These are phyloP conservation scores for Carollia perspicillata DNA, from an alignment of 2,113 vertebrate species.

Conservation along the genomic window DNA sequence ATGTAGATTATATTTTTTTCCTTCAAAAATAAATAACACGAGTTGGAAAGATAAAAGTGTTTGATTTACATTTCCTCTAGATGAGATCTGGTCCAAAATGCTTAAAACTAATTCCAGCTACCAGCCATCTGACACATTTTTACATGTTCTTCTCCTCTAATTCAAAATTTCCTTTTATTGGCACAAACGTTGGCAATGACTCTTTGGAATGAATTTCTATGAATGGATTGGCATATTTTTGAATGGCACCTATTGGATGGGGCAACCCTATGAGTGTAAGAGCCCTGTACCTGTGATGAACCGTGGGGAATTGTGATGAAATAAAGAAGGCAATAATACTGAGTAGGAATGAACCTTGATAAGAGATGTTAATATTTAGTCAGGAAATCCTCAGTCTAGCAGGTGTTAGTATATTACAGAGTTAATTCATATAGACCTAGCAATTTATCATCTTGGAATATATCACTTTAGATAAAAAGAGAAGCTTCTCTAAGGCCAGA, in stretches of 20 bases:
- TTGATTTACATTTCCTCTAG: conserved; percentile 14
- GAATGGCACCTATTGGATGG: conserved; percentile 37
- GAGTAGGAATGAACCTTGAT: neutral
- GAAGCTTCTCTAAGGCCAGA: neutral
- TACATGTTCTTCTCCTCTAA: conserved; percentile 23
- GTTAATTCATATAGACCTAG: neutral
- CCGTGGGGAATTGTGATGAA: neutral
- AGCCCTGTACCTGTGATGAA: neutral
- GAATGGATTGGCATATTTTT: conserved; percentile 40
- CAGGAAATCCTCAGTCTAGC: neutral
- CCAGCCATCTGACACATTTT: conserved; percentile 49
- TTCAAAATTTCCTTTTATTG: conserved; percentile 34
- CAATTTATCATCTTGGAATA: neutral
- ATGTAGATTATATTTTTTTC: neutral
- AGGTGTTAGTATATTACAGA: neutral
- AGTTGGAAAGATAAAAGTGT: conserved; percentile 42
- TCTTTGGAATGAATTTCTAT: conserved; percentile 48
- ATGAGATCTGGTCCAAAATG: conserved; percentile 28
- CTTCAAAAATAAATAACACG: conserved; percentile 57
- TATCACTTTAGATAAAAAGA: neutral
- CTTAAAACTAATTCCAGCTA: conserved; percentile 40
- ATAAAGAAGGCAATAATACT: neutral
- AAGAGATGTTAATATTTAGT: conserved; percentile 18
- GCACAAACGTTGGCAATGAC: conserved; percentile 18
- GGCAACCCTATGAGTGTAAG: neutral